Conservation (phyloP, 2,113 vertebrate species). For the Salvelinus alpinus region DNA sequence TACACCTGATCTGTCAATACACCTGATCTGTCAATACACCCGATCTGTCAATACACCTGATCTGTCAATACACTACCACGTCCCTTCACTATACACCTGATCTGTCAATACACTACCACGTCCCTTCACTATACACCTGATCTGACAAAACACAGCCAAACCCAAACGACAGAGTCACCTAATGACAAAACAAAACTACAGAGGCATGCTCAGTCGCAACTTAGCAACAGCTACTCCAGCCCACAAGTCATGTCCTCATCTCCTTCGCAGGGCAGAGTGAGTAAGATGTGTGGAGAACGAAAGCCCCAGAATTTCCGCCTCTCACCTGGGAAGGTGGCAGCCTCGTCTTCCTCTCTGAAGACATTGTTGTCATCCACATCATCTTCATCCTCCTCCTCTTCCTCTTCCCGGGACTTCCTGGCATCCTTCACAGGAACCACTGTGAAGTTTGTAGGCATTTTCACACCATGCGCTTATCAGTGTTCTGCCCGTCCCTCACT, state of each 20-base stretch:
- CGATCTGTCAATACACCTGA: too few species aligned
- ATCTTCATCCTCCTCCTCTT: constrained; percentile 12
- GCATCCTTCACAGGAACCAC: constrained; percentile 75
- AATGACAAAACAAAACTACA: not conserved
- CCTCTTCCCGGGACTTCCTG: constrained; percentile 44
- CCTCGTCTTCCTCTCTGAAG: constrained; percentile 53
- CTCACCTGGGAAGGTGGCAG: constrained; percentile 47
- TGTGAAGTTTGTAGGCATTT: constrained; percentile 81
- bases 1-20: too few species aligned
- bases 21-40: too few species aligned
- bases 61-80: too few species aligned
- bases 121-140: too few species aligned
- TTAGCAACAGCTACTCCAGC: not conserved
- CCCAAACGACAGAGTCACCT: not conserved
- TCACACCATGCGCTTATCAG: constrained; percentile 65
- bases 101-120: too few species aligned
- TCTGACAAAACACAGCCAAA: not conserved
- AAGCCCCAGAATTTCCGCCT: not conserved
- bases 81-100: too few species aligned
- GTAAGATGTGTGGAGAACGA: too few species aligned
- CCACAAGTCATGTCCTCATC: not conserved
- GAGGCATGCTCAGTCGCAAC: not conserved
- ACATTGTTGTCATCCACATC: constrained; percentile 51
- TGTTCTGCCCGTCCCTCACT: constrained; percentile 22
- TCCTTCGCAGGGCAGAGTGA: too few species aligned